Evolutionary conservation across 2,797 vertebrate species (phyloP).

Genomic region (Syndactyla subalaris): DNA sequence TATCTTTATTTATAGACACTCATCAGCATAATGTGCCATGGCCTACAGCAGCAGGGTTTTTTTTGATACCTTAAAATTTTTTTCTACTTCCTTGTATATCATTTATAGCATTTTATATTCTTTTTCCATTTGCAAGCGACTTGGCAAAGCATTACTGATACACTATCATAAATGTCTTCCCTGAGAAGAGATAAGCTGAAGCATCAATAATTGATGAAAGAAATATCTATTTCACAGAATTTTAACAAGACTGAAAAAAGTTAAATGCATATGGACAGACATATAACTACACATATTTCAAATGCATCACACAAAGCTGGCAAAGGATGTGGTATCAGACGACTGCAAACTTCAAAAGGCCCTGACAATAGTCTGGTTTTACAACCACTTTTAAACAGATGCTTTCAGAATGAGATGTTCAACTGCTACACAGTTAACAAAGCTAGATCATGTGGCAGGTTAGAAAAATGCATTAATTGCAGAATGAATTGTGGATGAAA

Average conservation of each 20-base stretch:
- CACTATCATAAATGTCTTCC: not conserved
- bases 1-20: conserved; percentile 38
- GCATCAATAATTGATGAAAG: conserved; percentile 14
- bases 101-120: not conserved
- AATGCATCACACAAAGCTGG: not conserved
- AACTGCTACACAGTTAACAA: not conserved
- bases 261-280: not conserved
- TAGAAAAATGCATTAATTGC: not conserved
- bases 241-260: not conserved
- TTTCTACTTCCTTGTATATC: not conserved
- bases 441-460: not conserved
- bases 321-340: not conserved
- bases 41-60: conserved; percentile 4
- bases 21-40: not conserved
- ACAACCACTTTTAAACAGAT: not conserved
- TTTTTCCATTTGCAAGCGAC: conserved; percentile 7
- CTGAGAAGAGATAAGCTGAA: not conserved
- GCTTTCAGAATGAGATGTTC: not conserved
- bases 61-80: not conserved
- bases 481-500: not conserved
- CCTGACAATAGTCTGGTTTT: not conserved
- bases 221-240: not conserved
- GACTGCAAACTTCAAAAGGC: not conserved
- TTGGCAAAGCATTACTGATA: not conserved
- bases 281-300: accelerated